phyloP scores from a whole-genome alignment of 2,888 invertebrate genomes.

The Chironomus riparius region DNA sequence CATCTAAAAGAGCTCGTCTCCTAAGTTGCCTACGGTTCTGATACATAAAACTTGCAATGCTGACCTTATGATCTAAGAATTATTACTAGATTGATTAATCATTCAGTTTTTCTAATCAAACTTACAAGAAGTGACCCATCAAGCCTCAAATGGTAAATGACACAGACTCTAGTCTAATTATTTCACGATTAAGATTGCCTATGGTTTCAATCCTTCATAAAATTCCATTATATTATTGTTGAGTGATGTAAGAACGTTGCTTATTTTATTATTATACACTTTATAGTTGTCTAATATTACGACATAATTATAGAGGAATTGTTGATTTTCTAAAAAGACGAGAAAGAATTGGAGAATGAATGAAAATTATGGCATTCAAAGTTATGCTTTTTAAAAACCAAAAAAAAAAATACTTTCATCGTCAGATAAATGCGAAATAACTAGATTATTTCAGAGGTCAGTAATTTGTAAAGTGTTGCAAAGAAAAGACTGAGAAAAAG shows the following conservation, averaged over 20 bases:
- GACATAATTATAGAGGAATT: slow-evolving; percentile 2
- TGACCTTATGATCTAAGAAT: no score
- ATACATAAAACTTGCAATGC: no score
- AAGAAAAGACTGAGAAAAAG: not conserved
- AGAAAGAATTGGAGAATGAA: not conserved
- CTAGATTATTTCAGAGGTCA: not conserved
- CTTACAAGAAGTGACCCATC: no score
- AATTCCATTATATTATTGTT: not conserved
- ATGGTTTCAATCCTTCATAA: no score
- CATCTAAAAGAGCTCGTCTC: no score
- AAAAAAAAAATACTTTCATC: not conserved
- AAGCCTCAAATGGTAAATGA: no score
- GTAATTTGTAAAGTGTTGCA: not conserved
- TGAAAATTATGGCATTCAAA: not conserved
- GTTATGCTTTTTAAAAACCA: not conserved
- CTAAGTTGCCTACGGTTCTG: no score
- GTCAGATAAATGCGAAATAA: no score
- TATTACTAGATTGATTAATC: no score
- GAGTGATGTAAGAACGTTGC: not conserved
- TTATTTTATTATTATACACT: not conserved
- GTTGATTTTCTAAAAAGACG: not conserved
- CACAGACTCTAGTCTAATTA: no score
- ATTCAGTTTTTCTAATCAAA: no score
- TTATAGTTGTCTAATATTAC: not conserved
- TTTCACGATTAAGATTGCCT: no score